These are phyloP conservation scores for Regulus satrapa DNA, from an alignment of 2,113 vertebrate genomes.

Conservation along the genomic window DNA sequence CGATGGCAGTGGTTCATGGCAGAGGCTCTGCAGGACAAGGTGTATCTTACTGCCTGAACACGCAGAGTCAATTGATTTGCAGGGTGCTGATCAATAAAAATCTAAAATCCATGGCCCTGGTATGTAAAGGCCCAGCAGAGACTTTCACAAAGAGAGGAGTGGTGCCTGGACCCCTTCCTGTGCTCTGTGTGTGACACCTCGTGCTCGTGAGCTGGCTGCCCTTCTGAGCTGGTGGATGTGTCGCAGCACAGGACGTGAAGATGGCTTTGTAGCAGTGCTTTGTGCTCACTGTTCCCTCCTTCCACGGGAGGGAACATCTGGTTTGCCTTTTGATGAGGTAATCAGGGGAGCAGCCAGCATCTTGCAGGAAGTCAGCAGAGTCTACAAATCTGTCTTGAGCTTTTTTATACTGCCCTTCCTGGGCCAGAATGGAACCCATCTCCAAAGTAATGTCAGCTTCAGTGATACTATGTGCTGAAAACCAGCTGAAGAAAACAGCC, in stretches of 20 bases:
- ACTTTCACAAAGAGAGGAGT: not conserved
- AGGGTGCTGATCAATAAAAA: not conserved
- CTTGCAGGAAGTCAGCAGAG: not conserved
- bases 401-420: not conserved
- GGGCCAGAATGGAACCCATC: not conserved
- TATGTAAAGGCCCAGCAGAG: not conserved
- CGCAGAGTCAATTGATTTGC: not conserved
- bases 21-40: not conserved
- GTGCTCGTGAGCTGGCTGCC: not conserved
- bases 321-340: not conserved
- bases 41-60: fast-evolving
- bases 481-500: not conserved
- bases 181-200: not conserved
- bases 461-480: not conserved
- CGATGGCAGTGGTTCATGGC: not conserved
- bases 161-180: not conserved
- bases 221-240: not conserved
- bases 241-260: not conserved
- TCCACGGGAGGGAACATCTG: not conserved
- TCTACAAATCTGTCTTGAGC: not conserved
- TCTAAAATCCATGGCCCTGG: fast-evolving
- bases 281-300: not conserved
- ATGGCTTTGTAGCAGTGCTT: not conserved
- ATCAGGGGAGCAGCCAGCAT: not conserved
- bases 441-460: not conserved